Conservation (phyloP, 64 coral and sea anemone genomes). For the Acropora tenuis region DNA sequence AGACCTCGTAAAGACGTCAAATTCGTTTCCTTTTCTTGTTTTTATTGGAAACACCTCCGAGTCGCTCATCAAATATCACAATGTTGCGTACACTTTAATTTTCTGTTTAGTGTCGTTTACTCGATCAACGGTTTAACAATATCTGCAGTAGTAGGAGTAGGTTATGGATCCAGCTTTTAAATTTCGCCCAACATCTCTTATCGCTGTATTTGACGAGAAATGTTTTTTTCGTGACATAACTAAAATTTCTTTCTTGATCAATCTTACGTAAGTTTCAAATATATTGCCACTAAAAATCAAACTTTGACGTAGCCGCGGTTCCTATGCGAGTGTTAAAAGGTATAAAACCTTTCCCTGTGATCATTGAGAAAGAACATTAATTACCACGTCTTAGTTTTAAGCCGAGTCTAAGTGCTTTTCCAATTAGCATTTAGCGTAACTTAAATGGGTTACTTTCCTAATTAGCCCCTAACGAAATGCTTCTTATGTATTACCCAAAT, state of each 20-base stretch:
- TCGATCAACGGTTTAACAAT: not conserved
- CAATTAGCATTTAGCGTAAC: constrained; percentile 3
- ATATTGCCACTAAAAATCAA: not conserved
- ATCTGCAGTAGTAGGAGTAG: not conserved
- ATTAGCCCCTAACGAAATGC: not conserved
- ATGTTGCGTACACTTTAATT: not conserved
- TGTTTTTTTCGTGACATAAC: not conserved
- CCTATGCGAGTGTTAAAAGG: too few species aligned
- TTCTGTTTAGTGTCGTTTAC: not conserved
- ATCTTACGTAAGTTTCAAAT: not conserved
- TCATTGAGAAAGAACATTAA: not conserved
- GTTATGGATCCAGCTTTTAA: not conserved
- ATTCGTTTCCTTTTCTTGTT: constrained; percentile 32
- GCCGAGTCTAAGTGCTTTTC: not conserved
- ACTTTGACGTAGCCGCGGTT: not conserved
- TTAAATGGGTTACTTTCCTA: not conserved
- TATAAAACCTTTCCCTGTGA: not conserved
- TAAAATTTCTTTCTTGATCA: not conserved
- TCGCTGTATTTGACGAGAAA: not conserved
- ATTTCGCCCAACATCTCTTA: not conserved
- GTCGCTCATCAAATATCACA: constrained; percentile 32
- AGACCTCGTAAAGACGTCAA: not conserved
- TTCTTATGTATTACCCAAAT: not conserved
- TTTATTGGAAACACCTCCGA: not conserved
- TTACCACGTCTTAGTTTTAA: not conserved